Evolutionary conservation across 2,888 invertebrate genomes (phyloP), one percentile per base, ranked within the genome.

Genomic region (Orchesella flavescens): DNA sequence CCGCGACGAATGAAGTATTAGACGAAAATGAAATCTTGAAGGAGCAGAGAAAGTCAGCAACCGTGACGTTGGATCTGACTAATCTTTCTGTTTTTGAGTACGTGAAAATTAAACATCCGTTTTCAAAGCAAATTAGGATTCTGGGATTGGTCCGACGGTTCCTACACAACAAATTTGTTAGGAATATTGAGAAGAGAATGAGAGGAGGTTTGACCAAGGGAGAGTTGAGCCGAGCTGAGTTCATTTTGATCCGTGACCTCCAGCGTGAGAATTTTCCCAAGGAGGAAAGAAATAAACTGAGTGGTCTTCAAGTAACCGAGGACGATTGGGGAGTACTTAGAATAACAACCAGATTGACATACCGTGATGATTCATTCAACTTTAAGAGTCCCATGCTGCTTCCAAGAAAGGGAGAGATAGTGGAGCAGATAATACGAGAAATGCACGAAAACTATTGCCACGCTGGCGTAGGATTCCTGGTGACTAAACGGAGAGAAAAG

Each of bases 391-490:
- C 77, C 2, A 57, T 77, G 10, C 17, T 77, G 13, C 43, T 77
- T 13, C 77, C 68, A 1, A 43, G 19, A n/a, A 43, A 1, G 17
- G n/a, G 34, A 34, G 24, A 23, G 1, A n/a, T 43, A 3, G 77
- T 77, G 1, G 23, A 23, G 4, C 55, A 57, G 43, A 13, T 69
- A 19, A 77, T 77, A 15, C 17, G 34, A 1, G 57, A 77, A 1
- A 21, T 34, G 1, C 77, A 77, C n/a, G 10, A 17, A 12, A 17
- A 19, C 9, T 21, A 57, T 69, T 24, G 69, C 21, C 77, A 77
- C 43, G 71, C 49, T 24, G 79, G 79, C 23, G 63, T 72, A 4
- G 71, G 71, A 10, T 71, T 71, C 34, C n/a, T 71, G 2, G n/a
- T 68, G 19, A 71, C 71, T 2, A 21, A 71, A 1, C 23, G 53